Evolutionary conservation across 2,113 vertebrate genomes (phyloP), one percentile per base, ranked within the genome.

Genomic region (Strix aluco): DNA sequence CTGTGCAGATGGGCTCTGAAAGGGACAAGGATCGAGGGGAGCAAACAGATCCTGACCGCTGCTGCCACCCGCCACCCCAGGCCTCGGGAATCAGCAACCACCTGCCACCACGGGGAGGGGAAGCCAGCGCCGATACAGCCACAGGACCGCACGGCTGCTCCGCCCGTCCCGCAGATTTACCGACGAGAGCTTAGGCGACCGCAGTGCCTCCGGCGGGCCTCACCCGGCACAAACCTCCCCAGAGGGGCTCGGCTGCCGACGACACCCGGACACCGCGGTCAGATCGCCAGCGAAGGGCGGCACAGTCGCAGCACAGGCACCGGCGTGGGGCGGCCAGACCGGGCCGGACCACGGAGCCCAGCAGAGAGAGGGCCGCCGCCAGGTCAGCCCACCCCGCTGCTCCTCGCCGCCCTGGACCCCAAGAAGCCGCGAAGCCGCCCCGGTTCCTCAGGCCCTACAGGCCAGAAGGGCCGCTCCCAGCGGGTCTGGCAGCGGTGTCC

Each of bases 361-460:
- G 25, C 1, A 30, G 8, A 59, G 1, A 4, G 25, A 14, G 3
- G 9, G 4, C 13, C 4, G 3, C 25, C 46, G 16, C 29, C 49
- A 7, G 61, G 38, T 17, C 22, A 15, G 66, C 46, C 52, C 42
- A 8, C 15, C 49, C 57, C 22, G 10, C 5, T 5, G 42, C 2
- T 54, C 40, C 34, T n/a, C 51, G 47, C 15, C 10, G 8, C 14
- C 38, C 46, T 3, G 34, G 5, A 14, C 10, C 16, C 14, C 47
- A 18, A 19, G 57, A 14, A n/a, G 22, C 69, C 15, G 51, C 46
- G 42, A 42, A 13, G 23, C 36, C 34, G 4, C 5, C 18, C 27
- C 14, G 3, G 15, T 11, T 21, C 11, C 61, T 3, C 2, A 18
- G n/a, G 47, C 58, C 19, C 32, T 4, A 14, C 57, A 22, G 1